Evolutionary conservation across 2,797 vertebrate species (phyloP).

Genomic region (Arnoldichthys spilopterus): DNA sequence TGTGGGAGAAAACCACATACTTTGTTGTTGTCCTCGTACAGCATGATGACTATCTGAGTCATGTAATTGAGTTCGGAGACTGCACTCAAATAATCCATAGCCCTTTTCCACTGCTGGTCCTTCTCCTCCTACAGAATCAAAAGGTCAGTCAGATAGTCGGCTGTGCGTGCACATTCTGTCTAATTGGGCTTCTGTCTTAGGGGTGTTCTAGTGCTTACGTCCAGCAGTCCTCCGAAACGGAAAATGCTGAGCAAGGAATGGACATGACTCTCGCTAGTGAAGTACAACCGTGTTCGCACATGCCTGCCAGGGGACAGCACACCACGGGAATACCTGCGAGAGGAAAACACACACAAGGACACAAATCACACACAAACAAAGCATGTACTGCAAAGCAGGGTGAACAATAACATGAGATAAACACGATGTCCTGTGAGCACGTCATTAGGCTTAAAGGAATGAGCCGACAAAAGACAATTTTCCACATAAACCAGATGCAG

Average conservation of each 20-base stretch:
- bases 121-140: conserved; percentile 85
- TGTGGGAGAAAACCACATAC: conserved; percentile 67
- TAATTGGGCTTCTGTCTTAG: neutral
- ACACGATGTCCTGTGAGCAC: too few species aligned
- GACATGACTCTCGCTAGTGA: conserved; percentile 97
- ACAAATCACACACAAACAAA: neutral
- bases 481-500: too few species aligned
- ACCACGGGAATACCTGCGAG: conserved; percentile 91
- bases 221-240: conserved; percentile 92
- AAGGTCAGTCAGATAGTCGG: neutral
- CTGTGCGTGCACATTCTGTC: neutral
- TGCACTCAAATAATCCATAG: conserved; percentile 96
- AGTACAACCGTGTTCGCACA: conserved; percentile 93
- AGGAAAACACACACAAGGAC: conserved; percentile 2
- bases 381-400: neutral
- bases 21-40: conserved; percentile 98
- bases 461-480: too few species aligned
- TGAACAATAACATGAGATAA: neutral
- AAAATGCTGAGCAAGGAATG: conserved; percentile 97
- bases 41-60: conserved; percentile 99
- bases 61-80: conserved; percentile 99
- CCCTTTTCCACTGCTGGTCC: conserved; percentile 96
- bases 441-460: too few species aligned
- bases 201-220: conserved; percentile 79
- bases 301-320: conserved; percentile 96